Evolutionary conservation across 2,888 invertebrate genomes (phyloP).

Genomic region (Antheraea assamensis): DNA sequence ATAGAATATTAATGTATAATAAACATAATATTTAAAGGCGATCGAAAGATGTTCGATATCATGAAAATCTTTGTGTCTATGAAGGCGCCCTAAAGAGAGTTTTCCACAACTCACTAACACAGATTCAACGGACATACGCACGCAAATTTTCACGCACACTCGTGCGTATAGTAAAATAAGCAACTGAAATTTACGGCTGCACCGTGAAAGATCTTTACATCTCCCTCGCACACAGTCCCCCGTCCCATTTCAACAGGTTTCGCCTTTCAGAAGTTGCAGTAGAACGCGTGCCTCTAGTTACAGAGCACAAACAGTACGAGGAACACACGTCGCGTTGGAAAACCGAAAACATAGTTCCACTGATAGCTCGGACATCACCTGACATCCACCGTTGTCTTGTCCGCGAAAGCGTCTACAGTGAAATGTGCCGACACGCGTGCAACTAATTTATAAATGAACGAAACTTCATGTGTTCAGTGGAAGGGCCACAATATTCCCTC

Average conservation of each 20-base stretch:
- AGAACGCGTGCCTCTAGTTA: constrained; percentile 78
- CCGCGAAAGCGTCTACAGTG: constrained; percentile 55
- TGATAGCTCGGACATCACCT: constrained; percentile 74
- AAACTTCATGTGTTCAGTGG: constrained; percentile 63
- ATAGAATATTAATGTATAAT: background rate
- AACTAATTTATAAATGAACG: constrained; percentile 75
- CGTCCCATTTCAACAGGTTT: constrained; percentile 81
- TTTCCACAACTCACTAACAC: constrained; percentile 80
- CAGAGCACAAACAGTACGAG: constrained; percentile 76
- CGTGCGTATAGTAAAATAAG: constrained; percentile 67
- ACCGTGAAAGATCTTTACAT: constrained; percentile 43
- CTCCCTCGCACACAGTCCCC: constrained; percentile 66
- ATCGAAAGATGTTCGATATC: constrained; percentile 43
- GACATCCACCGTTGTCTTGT: constrained; percentile 68
- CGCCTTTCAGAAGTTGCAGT: constrained; percentile 78
- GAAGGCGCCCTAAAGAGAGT: constrained; percentile 76
- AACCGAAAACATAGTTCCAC: constrained; percentile 77
- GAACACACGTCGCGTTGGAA: constrained; percentile 73
- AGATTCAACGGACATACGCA: constrained; percentile 64
- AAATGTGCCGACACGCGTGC: constrained; percentile 55
- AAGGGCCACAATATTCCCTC: constrained; percentile 53
- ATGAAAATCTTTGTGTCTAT: constrained; percentile 67
- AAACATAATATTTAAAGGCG: background rate
- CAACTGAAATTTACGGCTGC: constrained; percentile 66
- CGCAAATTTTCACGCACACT: constrained; percentile 78